Evolutionary conservation across 2,888 invertebrate genomes (phyloP).

Genomic region (Tachina lurida): DNA sequence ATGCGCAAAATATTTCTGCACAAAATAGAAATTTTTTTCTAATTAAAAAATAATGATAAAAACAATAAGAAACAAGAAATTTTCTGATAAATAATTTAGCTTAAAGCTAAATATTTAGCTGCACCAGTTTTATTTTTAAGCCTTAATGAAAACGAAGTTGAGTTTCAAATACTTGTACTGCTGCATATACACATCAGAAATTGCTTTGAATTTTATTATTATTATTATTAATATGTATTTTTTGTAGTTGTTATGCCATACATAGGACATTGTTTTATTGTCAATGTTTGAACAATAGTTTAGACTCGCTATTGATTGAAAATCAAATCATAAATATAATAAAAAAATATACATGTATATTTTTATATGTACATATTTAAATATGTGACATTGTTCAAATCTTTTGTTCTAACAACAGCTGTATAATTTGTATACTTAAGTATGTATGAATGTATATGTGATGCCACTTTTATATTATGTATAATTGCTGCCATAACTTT

Average conservation of each 20-base stretch:
- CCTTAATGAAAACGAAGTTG: neutral
- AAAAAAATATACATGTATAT: neutral
- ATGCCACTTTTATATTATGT: no score
- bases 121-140: neutral
- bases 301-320: neutral
- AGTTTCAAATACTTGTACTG: neutral
- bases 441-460: no score
- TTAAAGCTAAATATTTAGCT: neutral
- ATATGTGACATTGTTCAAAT: neutral
- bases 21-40: neutral
- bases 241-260: neutral
- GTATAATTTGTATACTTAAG: no score
- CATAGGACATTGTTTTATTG: conserved; percentile 17
- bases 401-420: no score
- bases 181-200: neutral
- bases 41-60: neutral
- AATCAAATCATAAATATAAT: neutral
- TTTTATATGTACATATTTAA: neutral
- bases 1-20: conserved; percentile 47
- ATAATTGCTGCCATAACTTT: no score
- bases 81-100: neutral
- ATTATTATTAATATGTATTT: neutral
- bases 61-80: neutral
- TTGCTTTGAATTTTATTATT: conserved; percentile 9
- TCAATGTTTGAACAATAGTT: conserved; percentile 13